Evolutionary conservation across 2,797 vertebrate species (phyloP), one percentile per base, ranked within the genome.

Genomic region (Chrysocyon brachyurus): DNA sequence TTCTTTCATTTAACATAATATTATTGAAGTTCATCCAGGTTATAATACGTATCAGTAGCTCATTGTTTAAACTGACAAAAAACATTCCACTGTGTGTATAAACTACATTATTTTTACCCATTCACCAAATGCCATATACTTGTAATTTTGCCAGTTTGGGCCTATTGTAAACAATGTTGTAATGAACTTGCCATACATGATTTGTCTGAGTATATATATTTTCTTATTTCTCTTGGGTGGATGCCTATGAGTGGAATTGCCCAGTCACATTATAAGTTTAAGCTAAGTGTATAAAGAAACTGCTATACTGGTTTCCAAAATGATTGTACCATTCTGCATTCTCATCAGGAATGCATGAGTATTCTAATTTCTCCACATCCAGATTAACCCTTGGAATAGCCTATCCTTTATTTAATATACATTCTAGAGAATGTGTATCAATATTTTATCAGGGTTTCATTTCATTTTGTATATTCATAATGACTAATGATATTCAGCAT

Each of bases 1-100:
- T 92, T 82, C 28, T 87, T 87, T 91, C 33, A 92, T 40, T 94
- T 86, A 72, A 17, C 10, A 83, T 78, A 91, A 83, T 78, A 91
- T 70, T 81, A 54, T 49, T 94, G 49, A 94, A 28, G 11, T 61
- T 57, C n/a, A 75, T 21, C 24, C 59, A 46, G n/a, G 28, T 90
- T 84, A 26, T 31, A 83, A 16, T 5, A 87, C 3, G 8, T 64
- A 72, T 70, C 26, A 46, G 46, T 24, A 78, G 26, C 26, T 87
- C 26, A 33, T 33, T 82, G 36, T 72, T 96, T 70, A 73, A 93
- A 54, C 4, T 88, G 28, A 9, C 10, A 66, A 63, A 66, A 90
- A 70, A 14, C 26, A 49, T 87, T 91, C 33, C 24, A 40, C 5
- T 68, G 11, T 49, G 70, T 61, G 64, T 14, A 36, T n/a, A 88